A percentile compares a stretch with the other conserved stretches of the same genome.
phyloP scores from a whole-genome alignment of 2,888 invertebrate species.

The Didymodactylos carnosus region DNA sequence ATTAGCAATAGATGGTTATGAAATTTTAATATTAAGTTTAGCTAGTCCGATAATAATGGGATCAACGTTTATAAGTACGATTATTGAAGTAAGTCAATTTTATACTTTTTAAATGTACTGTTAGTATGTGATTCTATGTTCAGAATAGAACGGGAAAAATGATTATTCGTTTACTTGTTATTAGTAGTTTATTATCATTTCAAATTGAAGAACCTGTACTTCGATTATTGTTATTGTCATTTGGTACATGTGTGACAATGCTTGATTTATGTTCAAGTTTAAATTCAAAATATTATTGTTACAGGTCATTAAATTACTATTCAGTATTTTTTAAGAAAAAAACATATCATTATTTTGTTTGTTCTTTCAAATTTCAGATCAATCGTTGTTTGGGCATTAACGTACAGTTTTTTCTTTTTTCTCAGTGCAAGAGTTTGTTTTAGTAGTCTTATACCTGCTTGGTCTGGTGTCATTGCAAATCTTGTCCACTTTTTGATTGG shows the following conservation, averaged over 20 bases:
- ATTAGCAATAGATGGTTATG: conserved; percentile 34
- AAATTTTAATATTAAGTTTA: conserved; percentile 21
- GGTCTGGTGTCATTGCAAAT: background rate
- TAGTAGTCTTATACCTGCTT: background rate
- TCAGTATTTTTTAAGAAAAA: too few species aligned
- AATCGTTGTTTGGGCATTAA: background rate
- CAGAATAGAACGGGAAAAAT: background rate
- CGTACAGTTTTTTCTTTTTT: background rate
- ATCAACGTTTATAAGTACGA: background rate
- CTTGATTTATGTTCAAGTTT: background rate
- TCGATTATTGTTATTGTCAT: background rate
- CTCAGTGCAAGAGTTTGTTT: background rate
- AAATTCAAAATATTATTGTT: background rate
- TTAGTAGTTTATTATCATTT: conserved; percentile 27
- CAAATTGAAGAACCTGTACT: conserved; percentile 17
- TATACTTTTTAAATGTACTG: background rate
- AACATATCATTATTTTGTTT: too few species aligned
- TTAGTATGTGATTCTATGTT: conserved; percentile 13
- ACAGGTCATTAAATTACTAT: too few species aligned
- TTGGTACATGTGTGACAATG: background rate
- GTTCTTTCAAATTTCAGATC: background rate
- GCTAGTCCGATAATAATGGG: background rate
- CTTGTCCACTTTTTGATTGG: background rate
- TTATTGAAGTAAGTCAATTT: background rate
- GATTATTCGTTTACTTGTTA: background rate